phyloP scores from a whole-genome alignment of 2,888 invertebrate species.

The Meandrusa payeni region DNA sequence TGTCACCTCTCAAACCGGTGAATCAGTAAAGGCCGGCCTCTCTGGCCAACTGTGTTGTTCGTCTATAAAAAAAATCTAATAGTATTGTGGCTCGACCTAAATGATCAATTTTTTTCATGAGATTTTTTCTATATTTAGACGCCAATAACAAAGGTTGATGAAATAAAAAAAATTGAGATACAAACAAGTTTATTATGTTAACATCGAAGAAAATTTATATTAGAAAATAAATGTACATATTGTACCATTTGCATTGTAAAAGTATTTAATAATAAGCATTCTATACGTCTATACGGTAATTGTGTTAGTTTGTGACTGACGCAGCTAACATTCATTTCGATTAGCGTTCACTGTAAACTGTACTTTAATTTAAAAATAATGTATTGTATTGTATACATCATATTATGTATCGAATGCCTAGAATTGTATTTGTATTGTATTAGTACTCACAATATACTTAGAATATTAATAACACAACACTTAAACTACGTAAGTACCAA shows the following conservation, averaged over 20 bases:
- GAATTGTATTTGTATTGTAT: conserved; percentile 3
- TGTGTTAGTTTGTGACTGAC: neutral
- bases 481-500: conserved; percentile 17
- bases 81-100: no score
- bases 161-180: conserved; percentile 5
- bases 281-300: no score
- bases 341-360: neutral
- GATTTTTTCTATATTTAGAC: no score
- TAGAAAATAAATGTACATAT: conserved; percentile 10
- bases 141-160: no score
- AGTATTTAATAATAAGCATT: no score
- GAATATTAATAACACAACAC: conserved; percentile 12
- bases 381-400: no score
- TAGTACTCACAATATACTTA: neutral
- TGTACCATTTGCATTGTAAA: conserved; percentile 6
- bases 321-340: neutral
- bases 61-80: no score
- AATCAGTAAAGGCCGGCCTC: no score
- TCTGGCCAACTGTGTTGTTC: no score
- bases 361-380: neutral
- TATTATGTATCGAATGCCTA: conserved; percentile 10
- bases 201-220: conserved; percentile 9
- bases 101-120: no score
- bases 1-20: no score
- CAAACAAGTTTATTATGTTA: conserved; percentile 17